These are phyloP conservation scores for Anoura caudifer DNA, from an alignment of 2,113 vertebrate species.

Conservation along the genomic window DNA sequence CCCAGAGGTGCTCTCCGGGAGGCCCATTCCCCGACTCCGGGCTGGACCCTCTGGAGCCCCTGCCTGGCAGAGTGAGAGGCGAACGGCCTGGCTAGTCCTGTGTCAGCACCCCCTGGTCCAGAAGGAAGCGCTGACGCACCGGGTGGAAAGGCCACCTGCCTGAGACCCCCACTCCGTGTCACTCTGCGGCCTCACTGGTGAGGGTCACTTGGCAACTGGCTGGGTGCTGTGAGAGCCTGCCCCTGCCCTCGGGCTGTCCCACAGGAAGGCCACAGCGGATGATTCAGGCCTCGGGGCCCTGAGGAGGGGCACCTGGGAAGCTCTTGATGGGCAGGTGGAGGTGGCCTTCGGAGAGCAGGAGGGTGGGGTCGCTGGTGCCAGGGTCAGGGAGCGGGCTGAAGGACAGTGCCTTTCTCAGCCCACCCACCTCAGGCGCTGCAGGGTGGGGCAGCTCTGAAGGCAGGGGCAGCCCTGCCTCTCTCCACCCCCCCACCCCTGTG, in stretches of 20 bases:
- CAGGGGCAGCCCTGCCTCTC: neutral
- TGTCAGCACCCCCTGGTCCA: too few relatives aligned
- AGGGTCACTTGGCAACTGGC: neutral
- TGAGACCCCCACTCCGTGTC: neutral
- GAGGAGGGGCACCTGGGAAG: neutral
- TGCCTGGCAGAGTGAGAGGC: neutral
- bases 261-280: neutral
- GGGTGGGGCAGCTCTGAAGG: neutral
- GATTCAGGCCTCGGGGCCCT: neutral
- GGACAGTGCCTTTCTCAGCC: neutral
- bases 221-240: neutral
- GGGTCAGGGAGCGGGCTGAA: too few relatives aligned
- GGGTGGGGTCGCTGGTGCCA: too few relatives aligned
- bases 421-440: neutral
- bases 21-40: rapidly evolving
- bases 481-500: neutral
- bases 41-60: neutral
- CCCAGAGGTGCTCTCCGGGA: neutral
- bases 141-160: neutral
- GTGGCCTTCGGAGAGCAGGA: neutral
- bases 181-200: neutral
- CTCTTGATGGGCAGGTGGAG: neutral
- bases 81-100: too few relatives aligned
- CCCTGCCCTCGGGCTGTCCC: neutral
- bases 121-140: neutral